Conservation (phyloP, 1,140 invertebrate species). For the Rhagoletis zephyria region DNA sequence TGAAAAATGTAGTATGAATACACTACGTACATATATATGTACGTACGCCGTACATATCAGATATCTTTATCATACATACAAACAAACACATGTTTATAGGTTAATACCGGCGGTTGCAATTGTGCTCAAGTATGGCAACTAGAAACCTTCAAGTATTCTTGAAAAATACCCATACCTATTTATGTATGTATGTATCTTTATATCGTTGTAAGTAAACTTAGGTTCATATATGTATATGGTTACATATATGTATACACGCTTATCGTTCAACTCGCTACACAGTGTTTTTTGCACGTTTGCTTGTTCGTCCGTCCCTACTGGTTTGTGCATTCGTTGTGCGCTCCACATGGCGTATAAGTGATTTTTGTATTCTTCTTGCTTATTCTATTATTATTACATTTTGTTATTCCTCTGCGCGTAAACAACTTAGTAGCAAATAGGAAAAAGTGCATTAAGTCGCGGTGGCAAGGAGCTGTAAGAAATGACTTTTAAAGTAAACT, state of each 20-base stretch:
- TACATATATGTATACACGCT: not conserved
- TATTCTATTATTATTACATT: not conserved
- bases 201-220: not conserved
- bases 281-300: not conserved
- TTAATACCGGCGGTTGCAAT: not conserved
- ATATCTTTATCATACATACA: too few species aligned
- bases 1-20: not conserved
- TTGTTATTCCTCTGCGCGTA: not conserved
- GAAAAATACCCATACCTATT: not conserved
- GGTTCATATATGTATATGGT: not conserved
- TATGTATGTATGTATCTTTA: not conserved
- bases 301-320: not conserved
- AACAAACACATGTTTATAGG: not conserved
- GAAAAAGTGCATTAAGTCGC: not conserved
- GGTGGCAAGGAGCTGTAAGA: not conserved
- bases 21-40: too few species aligned
- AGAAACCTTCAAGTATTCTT: constrained; percentile 17
- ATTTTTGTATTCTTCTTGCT: not conserved
- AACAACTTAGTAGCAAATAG: not conserved
- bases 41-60: too few species aligned
- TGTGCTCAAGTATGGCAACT: not conserved
- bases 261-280: too few species aligned
- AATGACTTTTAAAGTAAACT: not conserved
- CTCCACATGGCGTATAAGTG: constrained; percentile 38
- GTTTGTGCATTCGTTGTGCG: constrained; percentile 13